Evolutionary conservation across 1,140 invertebrate species (phyloP).

Genomic region (Brachionus rubens): DNA sequence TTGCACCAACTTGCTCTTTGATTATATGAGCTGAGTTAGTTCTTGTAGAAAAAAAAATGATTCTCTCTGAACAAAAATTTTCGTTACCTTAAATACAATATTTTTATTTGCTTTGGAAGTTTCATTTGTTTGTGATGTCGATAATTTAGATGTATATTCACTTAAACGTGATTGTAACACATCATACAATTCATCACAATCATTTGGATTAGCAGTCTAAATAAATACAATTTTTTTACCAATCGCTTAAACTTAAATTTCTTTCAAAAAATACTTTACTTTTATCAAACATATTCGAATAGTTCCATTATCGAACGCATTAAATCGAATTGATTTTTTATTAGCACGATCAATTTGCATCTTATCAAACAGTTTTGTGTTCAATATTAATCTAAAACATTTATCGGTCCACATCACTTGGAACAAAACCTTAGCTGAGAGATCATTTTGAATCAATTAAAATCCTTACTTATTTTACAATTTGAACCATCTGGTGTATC

Average conservation of each 20-base stretch:
- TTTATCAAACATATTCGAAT: conserved; percentile 44
- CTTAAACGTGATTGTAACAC: not conserved
- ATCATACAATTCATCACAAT: conserved; percentile 34
- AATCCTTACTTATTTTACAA: conserved; percentile 10
- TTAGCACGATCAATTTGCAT: conserved; percentile 34
- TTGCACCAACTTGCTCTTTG: too few relatives aligned
- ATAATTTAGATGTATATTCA: not conserved
- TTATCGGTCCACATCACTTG: conserved; percentile 46
- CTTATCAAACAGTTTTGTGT: conserved; percentile 30
- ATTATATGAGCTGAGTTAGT: too few relatives aligned
- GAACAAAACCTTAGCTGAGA: not conserved
- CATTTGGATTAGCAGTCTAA: conserved; percentile 19
- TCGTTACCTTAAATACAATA: not conserved
- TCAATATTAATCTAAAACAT: conserved; percentile 37
- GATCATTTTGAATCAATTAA: not conserved
- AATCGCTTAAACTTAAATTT: not conserved
- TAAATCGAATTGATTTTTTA: conserved; percentile 21
- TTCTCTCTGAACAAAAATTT: not conserved
- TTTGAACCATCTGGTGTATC: conserved; percentile 5
- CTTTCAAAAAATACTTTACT: not conserved
- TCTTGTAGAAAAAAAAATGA: not conserved
- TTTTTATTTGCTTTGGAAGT: not conserved
- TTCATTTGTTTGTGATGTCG: not conserved
- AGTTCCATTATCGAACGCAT: conserved; percentile 30
- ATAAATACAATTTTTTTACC: not conserved